Evolutionary conservation across 2,113 vertebrate species (phyloP).

Genomic region (Craseonycteris thonglongyai): DNA sequence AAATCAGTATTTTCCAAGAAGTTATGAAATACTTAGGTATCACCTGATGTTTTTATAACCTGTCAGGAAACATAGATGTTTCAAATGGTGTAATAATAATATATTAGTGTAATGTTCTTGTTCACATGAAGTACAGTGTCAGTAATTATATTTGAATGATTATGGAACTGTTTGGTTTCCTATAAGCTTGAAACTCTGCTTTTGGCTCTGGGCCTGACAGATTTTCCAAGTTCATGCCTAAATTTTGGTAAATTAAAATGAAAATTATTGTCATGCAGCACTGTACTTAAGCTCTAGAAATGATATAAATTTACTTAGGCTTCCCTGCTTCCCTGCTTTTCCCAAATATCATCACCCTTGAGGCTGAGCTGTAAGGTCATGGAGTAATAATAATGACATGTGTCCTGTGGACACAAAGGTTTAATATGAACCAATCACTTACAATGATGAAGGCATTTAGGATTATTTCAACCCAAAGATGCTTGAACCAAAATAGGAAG

Average conservation of each 20-base stretch:
- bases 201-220: background rate
- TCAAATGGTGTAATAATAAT: background rate
- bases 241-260: constrained; percentile 30
- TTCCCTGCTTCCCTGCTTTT: background rate
- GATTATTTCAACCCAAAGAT: background rate
- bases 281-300: background rate
- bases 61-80: constrained; percentile 10
- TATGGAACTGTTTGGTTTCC: background rate
- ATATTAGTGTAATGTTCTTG: background rate
- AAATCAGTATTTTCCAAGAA: constrained; percentile 21
- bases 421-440: background rate
- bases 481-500: background rate
- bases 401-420: background rate
- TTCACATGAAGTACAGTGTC: background rate
- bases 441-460: background rate
- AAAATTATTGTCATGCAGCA: background rate
- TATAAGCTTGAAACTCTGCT: background rate
- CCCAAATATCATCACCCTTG: background rate
- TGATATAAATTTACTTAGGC: background rate
- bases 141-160: background rate
- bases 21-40: background rate
- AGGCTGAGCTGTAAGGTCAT: background rate
- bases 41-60: background rate
- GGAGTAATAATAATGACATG: background rate
- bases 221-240: background rate